Evolutionary conservation across 1,140 invertebrate species (phyloP).

Genomic region (Samia ricini): DNA sequence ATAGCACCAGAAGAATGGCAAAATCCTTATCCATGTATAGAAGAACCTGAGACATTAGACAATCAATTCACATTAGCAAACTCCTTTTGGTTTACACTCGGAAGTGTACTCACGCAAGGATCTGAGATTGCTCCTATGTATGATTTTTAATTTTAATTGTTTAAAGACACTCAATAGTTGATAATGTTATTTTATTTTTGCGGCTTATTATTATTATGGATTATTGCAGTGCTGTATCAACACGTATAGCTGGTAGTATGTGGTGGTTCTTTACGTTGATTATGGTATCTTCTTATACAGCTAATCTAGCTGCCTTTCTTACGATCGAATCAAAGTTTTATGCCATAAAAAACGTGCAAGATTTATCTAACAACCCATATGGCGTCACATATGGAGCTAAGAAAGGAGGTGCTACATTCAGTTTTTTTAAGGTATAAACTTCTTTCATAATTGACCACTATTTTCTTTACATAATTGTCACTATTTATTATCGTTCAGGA

Average conservation of each 20-base stretch:
- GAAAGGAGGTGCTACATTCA: conserved; percentile 87
- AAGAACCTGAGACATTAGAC: conserved; percentile 86
- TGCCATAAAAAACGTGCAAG: conserved; percentile 91
- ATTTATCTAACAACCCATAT: conserved; percentile 84
- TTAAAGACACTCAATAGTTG: not conserved
- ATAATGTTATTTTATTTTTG: no score
- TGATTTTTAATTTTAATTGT: conserved; percentile 20
- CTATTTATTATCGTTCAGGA: conserved; percentile 58
- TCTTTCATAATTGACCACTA: not conserved
- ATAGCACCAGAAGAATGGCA: conserved; percentile 90
- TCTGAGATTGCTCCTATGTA: conserved; percentile 90
- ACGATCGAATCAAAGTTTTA: conserved; percentile 92
- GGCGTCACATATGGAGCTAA: conserved; percentile 94
- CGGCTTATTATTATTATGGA: conserved; percentile 2
- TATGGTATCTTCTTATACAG: conserved; percentile 97
- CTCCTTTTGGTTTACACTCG: conserved; percentile 91
- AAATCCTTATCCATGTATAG: conserved; percentile 88
- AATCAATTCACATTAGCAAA: conserved; percentile 92
- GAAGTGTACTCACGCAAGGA: conserved; percentile 90
- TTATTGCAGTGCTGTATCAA: conserved; percentile 84
- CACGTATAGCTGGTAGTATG: conserved; percentile 86
- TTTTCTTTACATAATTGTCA: conserved; percentile 13
- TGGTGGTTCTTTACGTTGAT: conserved; percentile 99
- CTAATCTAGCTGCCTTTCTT: conserved; percentile 97
- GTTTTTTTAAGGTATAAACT: conserved; percentile 88